Evolutionary conservation across 2,113 vertebrate species (phyloP).

Genomic region (Megaptera novaeangliae): DNA sequence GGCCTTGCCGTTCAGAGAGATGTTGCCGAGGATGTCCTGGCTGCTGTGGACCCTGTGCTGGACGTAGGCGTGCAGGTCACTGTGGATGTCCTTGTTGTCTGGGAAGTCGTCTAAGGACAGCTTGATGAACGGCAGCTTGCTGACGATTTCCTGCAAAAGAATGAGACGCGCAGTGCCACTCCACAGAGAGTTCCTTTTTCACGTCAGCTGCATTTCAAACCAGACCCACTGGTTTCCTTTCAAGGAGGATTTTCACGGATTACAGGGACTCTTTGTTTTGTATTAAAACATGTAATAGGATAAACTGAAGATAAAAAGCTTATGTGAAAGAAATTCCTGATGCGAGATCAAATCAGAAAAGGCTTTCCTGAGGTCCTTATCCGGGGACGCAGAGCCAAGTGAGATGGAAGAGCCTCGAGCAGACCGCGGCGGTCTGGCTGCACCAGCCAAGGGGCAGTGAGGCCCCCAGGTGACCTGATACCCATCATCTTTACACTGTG

Average conservation of each 20-base stretch:
- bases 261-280: conserved; percentile 65
- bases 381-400: background rate
- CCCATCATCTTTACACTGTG: background rate
- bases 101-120: conserved; percentile 92
- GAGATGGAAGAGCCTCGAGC: background rate
- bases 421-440: background rate
- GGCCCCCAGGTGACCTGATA: background rate
- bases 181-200: background rate
- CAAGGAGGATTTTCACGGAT: conserved; percentile 71
- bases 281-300: conserved; percentile 71
- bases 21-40: conserved; percentile 94
- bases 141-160: conserved; percentile 87
- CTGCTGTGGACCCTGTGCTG: conserved; percentile 92
- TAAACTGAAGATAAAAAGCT: conserved; percentile 73
- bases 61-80: conserved; percentile 93
- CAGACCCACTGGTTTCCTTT: conserved; percentile 57
- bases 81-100: conserved; percentile 90
- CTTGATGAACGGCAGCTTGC: conserved; percentile 85
- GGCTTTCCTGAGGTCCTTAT: conserved; percentile 18
- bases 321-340: conserved; percentile 68
- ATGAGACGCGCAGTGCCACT: background rate
- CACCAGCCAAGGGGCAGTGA: background rate
- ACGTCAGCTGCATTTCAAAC: conserved; percentile 40
- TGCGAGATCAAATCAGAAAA: conserved; percentile 36
- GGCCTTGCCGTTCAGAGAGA: conserved; percentile 94